A percentile compares a stretch with the other conserved stretches of the same genome.
phyloP scores from a whole-genome alignment of 2,797 vertebrate genomes.

The Monodelphis domestica region DNA sequence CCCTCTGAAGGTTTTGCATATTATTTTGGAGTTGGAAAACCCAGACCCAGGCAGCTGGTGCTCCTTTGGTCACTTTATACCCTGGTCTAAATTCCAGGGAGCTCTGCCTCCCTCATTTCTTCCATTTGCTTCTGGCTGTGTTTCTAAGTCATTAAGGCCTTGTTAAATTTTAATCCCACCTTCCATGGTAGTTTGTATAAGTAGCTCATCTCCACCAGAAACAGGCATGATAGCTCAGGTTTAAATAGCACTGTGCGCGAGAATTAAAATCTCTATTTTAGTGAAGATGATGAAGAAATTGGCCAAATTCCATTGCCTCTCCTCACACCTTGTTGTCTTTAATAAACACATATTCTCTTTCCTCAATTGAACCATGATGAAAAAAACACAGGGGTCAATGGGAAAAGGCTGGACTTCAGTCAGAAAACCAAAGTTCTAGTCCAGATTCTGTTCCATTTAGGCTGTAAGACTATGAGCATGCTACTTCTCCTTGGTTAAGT shows the following conservation, averaged over 20 bases:
- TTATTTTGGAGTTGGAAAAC: neutral
- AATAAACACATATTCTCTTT: no score
- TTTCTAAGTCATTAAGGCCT: slow-evolving; percentile 7
- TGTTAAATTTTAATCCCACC: slow-evolving; percentile 35
- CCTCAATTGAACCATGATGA: no score
- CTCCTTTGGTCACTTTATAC: neutral
- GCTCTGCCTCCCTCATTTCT: neutral
- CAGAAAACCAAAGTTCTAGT: no score
- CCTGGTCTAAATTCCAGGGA: neutral
- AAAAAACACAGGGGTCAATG: no score
- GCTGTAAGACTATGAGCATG: no score
- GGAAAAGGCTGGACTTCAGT: no score
- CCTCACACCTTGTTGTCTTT: no score
- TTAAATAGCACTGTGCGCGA: slow-evolving; percentile 14
- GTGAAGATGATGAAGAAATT: no score
- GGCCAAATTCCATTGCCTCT: no score
- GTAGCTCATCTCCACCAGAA: slow-evolving; percentile 13
- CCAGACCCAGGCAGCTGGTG: neutral
- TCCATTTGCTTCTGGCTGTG: slow-evolving; percentile 46
- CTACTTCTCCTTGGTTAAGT: no score
- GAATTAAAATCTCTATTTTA: no score
- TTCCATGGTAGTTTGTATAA: slow-evolving; percentile 34
- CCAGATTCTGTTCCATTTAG: no score
- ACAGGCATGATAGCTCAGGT: neutral
- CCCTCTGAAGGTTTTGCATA: neutral